phyloP scores from a whole-genome alignment of 2,113 vertebrate genomes.

The Melanocharis versteri region DNA sequence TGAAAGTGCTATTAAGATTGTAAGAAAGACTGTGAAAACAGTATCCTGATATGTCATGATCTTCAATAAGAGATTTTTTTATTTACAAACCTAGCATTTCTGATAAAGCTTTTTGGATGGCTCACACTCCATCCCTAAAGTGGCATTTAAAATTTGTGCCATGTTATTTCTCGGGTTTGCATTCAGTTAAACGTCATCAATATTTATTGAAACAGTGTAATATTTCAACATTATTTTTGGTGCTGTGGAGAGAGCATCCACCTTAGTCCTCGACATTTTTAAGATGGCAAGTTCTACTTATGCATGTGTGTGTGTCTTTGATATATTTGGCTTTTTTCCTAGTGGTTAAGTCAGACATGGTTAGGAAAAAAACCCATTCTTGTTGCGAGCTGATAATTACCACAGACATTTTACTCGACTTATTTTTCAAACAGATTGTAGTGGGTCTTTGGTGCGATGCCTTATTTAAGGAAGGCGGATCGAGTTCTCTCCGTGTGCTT shows the following conservation, averaged over 20 bases:
- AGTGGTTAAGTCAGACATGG: not conserved
- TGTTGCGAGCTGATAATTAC: not conserved
- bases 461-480: not conserved
- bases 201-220: not conserved
- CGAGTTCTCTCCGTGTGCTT: not conserved
- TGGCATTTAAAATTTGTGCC: not conserved
- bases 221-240: not conserved
- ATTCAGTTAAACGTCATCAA: not conserved
- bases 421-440: not conserved
- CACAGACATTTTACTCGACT: not conserved
- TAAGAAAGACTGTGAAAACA: not conserved
- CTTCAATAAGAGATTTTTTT: not conserved
- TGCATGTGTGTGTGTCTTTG: not conserved
- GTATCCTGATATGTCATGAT: not conserved
- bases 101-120: not conserved
- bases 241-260: not conserved
- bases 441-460: not conserved
- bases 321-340: not conserved
- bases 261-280: not conserved
- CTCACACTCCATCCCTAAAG: not conserved
- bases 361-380: not conserved
- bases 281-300: not conserved
- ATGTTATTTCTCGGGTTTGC: not conserved
- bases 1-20: slow-evolving; percentile 2
- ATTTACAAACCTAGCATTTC: not conserved